Evolutionary conservation across 2,888 invertebrate species (phyloP), one percentile per base, ranked within the genome.

Genomic region (Oscheius sp.): DNA sequence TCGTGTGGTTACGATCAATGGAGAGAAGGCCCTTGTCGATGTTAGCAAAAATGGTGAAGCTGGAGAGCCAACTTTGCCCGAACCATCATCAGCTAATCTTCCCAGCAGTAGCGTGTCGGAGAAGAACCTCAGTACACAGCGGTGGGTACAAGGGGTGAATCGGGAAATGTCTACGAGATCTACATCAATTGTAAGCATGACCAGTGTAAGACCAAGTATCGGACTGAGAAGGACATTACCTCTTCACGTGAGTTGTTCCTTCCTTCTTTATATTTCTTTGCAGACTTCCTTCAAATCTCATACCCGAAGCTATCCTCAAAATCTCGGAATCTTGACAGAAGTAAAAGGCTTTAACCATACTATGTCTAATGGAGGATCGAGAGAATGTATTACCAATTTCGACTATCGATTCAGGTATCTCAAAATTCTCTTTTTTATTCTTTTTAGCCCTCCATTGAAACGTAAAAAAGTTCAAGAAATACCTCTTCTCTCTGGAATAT

Each of bases 401-500:
- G 30, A 49, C 33, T 67, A 67, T 24, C 47, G 44, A 62, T 67
- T 67, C 54, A 51, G 36, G 63, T 63, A 50, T 8, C 12, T 24
- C 20, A 17, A 33, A 56, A 14, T 38, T 33, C 22, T 20, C 5
- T 36, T 54, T n/a, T n/a, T n/a, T n/a, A n/a, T n/a, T n/a, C n/a
- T n/a, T 17, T 41, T 67, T 20, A 74, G 74, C 49, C 77, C 77
- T 5, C 77, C 77, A 12, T 22, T 74, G 36, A 77, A 74, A 36
- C 44, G 70, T 14, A 47, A 54, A 8, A 77, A 77, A 26, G n/a
- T 69, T 17, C 51, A 63, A 1, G 73, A 71, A 3, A 20, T 61
- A 6, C 59, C 59, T 4, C 32, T 67, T 22, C 14, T 59, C 0
- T 12, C 45, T 0, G 45, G 49, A 8, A 38, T 70, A 26, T 74